Evolutionary conservation across 2,888 invertebrate genomes (phyloP).

Genomic region (Hoplodrina blanda): DNA sequence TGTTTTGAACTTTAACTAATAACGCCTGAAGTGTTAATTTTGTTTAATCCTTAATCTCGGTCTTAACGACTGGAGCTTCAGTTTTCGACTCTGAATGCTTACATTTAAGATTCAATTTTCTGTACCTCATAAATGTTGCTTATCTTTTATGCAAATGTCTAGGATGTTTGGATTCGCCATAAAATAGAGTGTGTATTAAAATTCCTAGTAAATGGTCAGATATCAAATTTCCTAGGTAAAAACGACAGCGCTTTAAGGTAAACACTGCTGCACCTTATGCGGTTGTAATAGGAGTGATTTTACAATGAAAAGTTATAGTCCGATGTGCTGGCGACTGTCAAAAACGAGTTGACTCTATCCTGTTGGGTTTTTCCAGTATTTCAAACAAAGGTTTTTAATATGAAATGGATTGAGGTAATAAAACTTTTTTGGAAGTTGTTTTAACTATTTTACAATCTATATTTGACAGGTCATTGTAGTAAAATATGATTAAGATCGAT

Average conservation of each 20-base stretch:
- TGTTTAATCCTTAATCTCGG: constrained; percentile 8
- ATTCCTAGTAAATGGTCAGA: constrained; percentile 9
- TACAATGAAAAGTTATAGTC: too few species aligned
- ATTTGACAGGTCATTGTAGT: constrained; percentile 1
- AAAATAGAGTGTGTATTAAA: constrained; percentile 21
- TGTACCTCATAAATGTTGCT: neutral
- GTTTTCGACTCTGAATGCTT: neutral
- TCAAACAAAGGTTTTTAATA: neutral
- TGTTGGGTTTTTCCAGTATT: constrained; percentile 17
- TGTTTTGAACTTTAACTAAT: constrained; percentile 1
- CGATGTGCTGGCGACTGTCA: too few species aligned
- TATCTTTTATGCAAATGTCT: constrained; percentile 16
- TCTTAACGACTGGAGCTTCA: neutral
- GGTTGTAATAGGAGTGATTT: too few species aligned
- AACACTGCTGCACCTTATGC: too few species aligned
- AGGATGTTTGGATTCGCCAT: constrained; percentile 28
- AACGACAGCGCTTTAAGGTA: too few species aligned
- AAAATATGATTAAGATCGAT: constrained; percentile 1
- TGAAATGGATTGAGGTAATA: constrained; percentile 1
- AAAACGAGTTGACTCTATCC: neutral
- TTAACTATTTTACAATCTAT: neutral
- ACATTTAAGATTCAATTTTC: constrained; percentile 1
- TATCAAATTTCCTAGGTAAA: constrained; percentile 18
- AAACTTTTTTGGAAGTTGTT: constrained; percentile 12
- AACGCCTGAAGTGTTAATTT: constrained; percentile 22